phyloP scores from a whole-genome alignment of 2,113 vertebrate genomes.

The Oplegnathus fasciatus region DNA sequence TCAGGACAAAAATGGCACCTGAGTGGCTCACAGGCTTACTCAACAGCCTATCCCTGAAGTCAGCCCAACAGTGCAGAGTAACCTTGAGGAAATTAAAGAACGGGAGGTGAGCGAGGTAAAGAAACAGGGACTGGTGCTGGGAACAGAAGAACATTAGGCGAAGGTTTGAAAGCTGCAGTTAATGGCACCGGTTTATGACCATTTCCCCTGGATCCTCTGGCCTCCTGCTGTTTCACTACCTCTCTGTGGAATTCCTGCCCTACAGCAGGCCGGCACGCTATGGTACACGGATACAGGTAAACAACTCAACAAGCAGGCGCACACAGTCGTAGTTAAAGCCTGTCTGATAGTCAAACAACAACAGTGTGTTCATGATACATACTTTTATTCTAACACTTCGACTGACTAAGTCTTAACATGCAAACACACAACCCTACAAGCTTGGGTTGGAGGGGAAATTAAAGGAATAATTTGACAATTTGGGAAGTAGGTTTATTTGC shows the following conservation, averaged over 20 bases:
- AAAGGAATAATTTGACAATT: neutral
- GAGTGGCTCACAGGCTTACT: slow-evolving; percentile 21
- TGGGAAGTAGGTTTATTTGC: neutral
- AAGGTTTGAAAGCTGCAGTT: slow-evolving; percentile 54
- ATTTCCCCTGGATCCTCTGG: slow-evolving; percentile 71
- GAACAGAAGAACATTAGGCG: slow-evolving; percentile 46
- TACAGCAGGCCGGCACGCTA: slow-evolving; percentile 74
- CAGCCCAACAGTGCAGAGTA: slow-evolving; percentile 3
- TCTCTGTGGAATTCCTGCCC: slow-evolving; percentile 71
- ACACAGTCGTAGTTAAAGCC: neutral
- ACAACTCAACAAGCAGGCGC: slow-evolving; percentile 39
- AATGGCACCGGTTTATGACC: slow-evolving; percentile 68
- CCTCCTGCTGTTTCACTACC: slow-evolving; percentile 79
- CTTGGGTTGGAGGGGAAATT: neutral
- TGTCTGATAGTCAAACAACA: neutral
- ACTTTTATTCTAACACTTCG: neutral
- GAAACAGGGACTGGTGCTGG: slow-evolving; percentile 23
- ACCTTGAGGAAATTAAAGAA: slow-evolving; percentile 50
- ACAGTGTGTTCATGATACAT: neutral
- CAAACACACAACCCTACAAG: neutral
- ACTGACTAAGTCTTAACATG: neutral
- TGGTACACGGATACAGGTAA: slow-evolving; percentile 54
- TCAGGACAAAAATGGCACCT: slow-evolving; percentile 44
- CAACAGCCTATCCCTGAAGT: slow-evolving; percentile 34
- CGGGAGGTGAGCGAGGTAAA: slow-evolving; percentile 11